Evolutionary conservation across 1,140 invertebrate genomes (phyloP).

Genomic region (Metopolophium dirhodum): DNA sequence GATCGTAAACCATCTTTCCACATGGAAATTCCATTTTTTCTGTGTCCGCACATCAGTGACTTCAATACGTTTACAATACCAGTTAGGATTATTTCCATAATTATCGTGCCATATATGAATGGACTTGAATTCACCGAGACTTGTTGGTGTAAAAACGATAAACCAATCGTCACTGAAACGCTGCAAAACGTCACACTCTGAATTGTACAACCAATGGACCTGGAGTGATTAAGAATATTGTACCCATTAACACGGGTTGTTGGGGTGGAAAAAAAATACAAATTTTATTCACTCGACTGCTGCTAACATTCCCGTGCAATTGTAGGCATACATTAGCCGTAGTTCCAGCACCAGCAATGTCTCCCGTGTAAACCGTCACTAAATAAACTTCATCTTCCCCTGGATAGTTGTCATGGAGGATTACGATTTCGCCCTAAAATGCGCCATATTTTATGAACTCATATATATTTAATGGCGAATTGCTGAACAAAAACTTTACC

Average conservation of each 20-base stretch:
- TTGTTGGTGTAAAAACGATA: slow-evolving; percentile 47
- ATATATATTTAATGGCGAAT: not conserved
- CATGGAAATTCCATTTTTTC: not conserved
- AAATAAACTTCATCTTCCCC: slow-evolving; percentile 40
- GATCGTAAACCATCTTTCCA: slow-evolving; percentile 32
- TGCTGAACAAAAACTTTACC: not conserved
- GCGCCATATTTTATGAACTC: not conserved
- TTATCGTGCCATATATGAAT: slow-evolving; percentile 59
- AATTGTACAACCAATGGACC: slow-evolving; percentile 56
- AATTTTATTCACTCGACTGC: not conserved
- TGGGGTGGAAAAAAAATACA: no score
- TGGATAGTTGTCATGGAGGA: slow-evolving; percentile 13
- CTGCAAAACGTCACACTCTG: slow-evolving; percentile 41
- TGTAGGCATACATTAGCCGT: slow-evolving; percentile 28
- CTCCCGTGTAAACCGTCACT: not conserved
- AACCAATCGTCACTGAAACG: slow-evolving; percentile 59
- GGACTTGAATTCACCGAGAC: slow-evolving; percentile 47
- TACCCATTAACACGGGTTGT: not conserved
- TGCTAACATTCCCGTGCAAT: not conserved
- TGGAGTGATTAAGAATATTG: slow-evolving; percentile 3
- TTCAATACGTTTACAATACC: slow-evolving; percentile 53
- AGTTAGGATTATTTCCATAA: slow-evolving; percentile 57
- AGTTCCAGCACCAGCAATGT: not conserved
- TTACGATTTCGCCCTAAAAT: slow-evolving; percentile 22
- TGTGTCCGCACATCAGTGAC: not conserved